Conservation (phyloP, 2,797 vertebrate species). For the Hemitrygon akajei region DNA sequence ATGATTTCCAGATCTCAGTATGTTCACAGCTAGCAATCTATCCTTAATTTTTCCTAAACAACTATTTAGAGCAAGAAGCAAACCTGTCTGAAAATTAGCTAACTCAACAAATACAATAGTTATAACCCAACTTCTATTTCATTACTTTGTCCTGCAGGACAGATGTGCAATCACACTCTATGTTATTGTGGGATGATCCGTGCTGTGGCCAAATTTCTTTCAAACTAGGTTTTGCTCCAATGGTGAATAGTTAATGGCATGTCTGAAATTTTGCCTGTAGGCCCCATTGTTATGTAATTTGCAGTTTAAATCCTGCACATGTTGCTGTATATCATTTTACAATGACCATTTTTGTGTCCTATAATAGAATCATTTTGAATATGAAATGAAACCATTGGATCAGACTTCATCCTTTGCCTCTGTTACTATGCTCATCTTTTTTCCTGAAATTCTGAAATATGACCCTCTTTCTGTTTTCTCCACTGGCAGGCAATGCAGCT, state of each 20-base stretch:
- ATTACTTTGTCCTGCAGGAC: background rate
- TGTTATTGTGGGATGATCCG: background rate
- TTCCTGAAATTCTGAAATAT: background rate
- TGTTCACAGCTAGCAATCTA: background rate
- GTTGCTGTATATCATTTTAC: background rate
- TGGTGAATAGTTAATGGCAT: background rate
- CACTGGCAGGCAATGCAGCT: background rate
- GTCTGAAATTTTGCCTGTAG: background rate
- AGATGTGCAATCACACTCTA: background rate
- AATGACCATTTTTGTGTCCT: background rate
- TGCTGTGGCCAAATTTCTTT: background rate
- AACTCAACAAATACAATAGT: background rate
- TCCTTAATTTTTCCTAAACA: background rate
- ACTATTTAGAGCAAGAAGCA: background rate
- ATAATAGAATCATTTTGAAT: background rate
- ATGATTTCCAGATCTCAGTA: background rate
- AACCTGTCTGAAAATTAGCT: background rate
- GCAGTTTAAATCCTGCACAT: background rate
- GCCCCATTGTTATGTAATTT: background rate
- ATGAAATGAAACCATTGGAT: background rate
- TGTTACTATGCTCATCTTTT: background rate
- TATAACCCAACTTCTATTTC: background rate
- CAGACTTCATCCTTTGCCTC: background rate
- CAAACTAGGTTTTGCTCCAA: background rate
- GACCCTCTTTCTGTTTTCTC: background rate